Evolutionary conservation across 2,797 vertebrate genomes (phyloP).

Genomic region (Allobates femoralis): DNA sequence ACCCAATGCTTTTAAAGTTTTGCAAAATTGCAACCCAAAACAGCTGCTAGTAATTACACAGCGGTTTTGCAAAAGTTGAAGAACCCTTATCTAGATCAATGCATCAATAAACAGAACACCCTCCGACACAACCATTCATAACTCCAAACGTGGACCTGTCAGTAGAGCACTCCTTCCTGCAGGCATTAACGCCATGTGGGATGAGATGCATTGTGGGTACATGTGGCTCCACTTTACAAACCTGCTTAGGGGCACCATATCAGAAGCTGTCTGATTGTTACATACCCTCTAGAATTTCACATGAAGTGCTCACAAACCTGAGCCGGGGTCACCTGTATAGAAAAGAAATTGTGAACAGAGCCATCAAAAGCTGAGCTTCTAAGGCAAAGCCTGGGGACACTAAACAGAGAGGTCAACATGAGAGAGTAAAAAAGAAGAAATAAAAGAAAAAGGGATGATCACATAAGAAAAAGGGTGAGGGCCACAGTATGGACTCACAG

Average conservation of each 20-base stretch:
- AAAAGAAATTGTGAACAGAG: neutral
- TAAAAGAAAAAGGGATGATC: neutral
- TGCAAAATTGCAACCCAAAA: neutral
- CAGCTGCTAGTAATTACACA: neutral
- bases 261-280: neutral
- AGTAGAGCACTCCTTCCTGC: neutral
- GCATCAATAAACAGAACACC: neutral
- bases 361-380: neutral
- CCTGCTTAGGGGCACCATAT: neutral
- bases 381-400: neutral
- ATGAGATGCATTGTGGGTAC: neutral
- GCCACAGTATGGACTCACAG: neutral
- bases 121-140: neutral
- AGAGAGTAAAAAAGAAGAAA: neutral
- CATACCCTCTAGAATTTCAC: neutral
- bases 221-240: neutral
- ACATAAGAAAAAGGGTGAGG: neutral
- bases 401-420: constrained; percentile 22
- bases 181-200: neutral
- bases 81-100: neutral
- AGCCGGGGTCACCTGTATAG: neutral
- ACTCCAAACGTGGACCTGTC: neutral
- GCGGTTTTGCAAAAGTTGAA: neutral
- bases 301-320: neutral
- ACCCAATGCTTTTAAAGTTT: neutral